These are phyloP conservation scores for Podarcis siculus DNA, from an alignment of 2,797 vertebrate genomes.

Conservation along the genomic window DNA sequence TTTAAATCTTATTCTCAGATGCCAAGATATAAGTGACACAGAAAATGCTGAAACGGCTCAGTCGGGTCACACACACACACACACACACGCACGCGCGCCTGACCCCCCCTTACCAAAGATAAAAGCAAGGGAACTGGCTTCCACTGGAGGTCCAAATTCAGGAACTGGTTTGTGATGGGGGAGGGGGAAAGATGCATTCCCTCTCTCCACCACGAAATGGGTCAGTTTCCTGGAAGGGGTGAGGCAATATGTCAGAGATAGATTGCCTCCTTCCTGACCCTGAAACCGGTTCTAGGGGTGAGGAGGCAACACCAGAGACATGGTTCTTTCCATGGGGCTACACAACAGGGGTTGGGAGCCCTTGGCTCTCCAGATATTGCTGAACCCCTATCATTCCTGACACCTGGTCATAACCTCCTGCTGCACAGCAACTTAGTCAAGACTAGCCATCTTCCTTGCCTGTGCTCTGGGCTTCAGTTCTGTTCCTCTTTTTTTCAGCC, in stretches of 20 bases:
- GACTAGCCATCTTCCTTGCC: not conserved
- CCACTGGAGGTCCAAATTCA: not conserved
- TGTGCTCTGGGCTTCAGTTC: not conserved
- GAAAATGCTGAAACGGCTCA: not conserved
- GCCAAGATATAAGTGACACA: not conserved
- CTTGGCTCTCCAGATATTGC: no score
- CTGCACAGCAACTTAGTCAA: not conserved
- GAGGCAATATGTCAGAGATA: not conserved
- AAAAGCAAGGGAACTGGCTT: not conserved
- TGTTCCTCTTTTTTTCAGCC: not conserved
- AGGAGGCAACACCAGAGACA: not conserved
- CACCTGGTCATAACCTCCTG: no score
- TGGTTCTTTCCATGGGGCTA: not conserved
- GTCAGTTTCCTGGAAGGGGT: no score
- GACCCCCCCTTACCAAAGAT: not conserved
- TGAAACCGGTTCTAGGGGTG: not conserved
- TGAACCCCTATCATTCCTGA: no score
- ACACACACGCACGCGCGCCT: no score
- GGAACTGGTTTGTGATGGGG: no score
- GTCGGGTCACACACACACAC: no score
- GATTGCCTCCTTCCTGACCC: not conserved
- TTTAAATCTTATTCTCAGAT: not conserved
- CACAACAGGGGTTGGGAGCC: not conserved
- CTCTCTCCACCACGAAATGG: no score
- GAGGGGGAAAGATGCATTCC: no score